Evolutionary conservation across 2,797 vertebrate genomes (phyloP).

Genomic region (Parotocinclus haroldoi): DNA sequence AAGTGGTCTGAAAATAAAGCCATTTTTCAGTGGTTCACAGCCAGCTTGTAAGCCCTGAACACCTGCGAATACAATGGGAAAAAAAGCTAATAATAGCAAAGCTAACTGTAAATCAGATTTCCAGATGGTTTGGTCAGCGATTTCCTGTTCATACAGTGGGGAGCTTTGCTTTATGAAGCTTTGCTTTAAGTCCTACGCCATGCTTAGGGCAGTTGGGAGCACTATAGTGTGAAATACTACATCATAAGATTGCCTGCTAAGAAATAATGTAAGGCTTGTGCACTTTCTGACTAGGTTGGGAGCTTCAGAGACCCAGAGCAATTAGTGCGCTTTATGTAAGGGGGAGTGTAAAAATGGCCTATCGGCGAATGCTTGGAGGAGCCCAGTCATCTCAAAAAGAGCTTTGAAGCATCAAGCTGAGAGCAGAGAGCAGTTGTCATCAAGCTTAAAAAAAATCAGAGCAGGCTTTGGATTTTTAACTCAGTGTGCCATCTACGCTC

Average conservation of each 20-base stretch:
- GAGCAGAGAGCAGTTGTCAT: constrained; percentile 1
- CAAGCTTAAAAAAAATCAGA: background rate
- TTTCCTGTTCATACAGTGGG: background rate
- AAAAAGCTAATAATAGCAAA: background rate
- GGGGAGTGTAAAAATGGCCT: background rate
- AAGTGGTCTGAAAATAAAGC: background rate
- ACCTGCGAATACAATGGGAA: constrained; percentile 4
- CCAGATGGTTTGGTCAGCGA: background rate
- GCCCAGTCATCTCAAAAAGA: background rate
- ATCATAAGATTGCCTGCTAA: constrained; percentile 10
- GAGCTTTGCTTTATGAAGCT: background rate
- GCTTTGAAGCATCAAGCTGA: constrained; percentile 7
- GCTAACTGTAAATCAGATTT: background rate
- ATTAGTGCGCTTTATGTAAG: constrained; percentile 24
- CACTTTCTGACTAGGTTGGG: constrained; percentile 6
- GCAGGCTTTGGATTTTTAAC: constrained; percentile 2
- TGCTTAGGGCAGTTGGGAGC: background rate
- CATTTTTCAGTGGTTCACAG: background rate
- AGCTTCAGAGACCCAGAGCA: constrained; percentile 11
- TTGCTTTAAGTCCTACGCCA: constrained; percentile 1
- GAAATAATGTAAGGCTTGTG: constrained; percentile 8
- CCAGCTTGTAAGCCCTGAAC: background rate
- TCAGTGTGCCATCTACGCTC: background rate
- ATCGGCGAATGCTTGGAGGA: background rate
- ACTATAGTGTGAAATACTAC: constrained; percentile 20